A percentile compares a stretch with the other conserved stretches of the same genome.
phyloP scores from a whole-genome alignment of 92 coral and sea anemone genomes.

The Phymanthus crucifer region DNA sequence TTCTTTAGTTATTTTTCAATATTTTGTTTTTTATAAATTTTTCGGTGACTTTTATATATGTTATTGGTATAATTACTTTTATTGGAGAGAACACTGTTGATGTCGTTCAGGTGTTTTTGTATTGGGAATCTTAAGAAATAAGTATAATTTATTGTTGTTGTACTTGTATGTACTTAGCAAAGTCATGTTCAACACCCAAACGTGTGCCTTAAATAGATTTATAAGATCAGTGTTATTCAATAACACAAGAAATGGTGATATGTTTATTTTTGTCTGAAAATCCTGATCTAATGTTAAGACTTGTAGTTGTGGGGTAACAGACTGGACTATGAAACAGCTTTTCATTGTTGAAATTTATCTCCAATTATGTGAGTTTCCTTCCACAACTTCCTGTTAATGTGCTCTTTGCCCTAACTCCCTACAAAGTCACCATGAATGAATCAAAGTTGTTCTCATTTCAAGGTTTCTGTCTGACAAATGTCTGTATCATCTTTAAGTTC shows the following conservation, averaged over 20 bases:
- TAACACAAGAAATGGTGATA: background rate
- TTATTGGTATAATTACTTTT: too few relatives aligned
- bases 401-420: conserved; percentile 32
- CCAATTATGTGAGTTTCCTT: background rate
- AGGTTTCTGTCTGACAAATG: background rate
- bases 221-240: background rate
- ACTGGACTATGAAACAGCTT: background rate
- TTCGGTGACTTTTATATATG: too few relatives aligned
- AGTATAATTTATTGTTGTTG: background rate
- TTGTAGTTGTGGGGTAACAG: background rate
- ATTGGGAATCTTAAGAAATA: background rate
- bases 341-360: conserved; percentile 3
- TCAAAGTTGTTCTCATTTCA: background rate
- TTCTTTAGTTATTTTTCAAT: too few relatives aligned
- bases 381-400: conserved; percentile 27
- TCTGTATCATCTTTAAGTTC: background rate
- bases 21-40: background rate
- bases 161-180: background rate
- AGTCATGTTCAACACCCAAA: background rate
- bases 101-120: background rate
- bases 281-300: background rate
- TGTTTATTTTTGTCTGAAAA: background rate
- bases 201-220: background rate
- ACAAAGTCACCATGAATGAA: background rate
- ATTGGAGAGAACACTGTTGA: background rate